Conservation (phyloP, 2,113 vertebrate species). For the Ovibos moschatus region DNA sequence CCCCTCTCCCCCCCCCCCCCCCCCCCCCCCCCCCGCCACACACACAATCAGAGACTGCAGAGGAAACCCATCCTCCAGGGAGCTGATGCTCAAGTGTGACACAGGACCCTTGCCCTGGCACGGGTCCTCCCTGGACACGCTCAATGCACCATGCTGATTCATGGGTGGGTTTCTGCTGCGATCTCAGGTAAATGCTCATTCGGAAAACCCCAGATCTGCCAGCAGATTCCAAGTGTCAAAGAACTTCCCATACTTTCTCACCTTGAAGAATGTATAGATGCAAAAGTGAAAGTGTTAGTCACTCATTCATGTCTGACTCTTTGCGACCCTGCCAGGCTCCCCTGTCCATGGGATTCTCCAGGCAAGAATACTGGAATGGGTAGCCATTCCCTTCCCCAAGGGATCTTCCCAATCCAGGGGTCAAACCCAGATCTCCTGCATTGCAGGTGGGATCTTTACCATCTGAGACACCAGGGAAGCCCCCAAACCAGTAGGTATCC, state of each 20-base stretch:
- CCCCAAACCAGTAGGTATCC: not conserved
- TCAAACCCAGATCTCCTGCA: not conserved
- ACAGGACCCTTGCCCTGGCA: not conserved
- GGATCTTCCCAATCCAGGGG: not conserved
- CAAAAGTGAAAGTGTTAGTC: not conserved
- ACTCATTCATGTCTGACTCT: not conserved
- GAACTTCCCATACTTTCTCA: not conserved
- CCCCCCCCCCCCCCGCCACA: fast-evolving
- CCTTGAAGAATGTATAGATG: not conserved
- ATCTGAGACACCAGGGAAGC: not conserved
- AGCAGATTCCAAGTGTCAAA: not conserved
- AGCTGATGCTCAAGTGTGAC: not conserved
- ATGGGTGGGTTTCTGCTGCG: not conserved
- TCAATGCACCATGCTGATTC: not conserved
- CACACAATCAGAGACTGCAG: not conserved
- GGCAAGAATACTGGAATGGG: not conserved
- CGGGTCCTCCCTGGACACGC: not conserved
- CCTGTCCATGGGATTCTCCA: not conserved
- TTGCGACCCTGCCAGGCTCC: fast-evolving
- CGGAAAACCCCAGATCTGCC: not conserved
- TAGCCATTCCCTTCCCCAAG: not conserved
- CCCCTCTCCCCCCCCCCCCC: not conserved
- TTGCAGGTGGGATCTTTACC: not conserved
- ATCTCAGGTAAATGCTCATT: not conserved
- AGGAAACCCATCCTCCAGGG: not conserved